Percentiles rank a stretch among this genome's conserved stretches.
Evolutionary conservation across 2,113 vertebrate genomes (phyloP).

Genomic region (Phainopepla nitens): DNA sequence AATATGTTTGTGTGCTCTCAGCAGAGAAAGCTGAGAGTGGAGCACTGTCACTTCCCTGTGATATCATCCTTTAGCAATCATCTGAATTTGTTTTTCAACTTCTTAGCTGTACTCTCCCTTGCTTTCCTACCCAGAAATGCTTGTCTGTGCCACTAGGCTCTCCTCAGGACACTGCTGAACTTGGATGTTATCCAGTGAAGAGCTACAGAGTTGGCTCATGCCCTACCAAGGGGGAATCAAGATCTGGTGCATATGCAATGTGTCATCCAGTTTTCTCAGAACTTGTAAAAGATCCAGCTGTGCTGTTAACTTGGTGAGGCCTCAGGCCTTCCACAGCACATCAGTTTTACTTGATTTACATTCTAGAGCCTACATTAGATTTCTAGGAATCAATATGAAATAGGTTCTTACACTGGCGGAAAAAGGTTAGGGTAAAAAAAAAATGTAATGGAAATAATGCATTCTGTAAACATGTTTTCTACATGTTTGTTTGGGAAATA

Average conservation of each 20-base stretch:
- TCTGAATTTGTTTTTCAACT: not conserved
- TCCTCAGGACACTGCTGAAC: not conserved
- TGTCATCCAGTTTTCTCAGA: not conserved
- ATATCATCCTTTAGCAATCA: not conserved
- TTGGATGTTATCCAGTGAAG: not conserved
- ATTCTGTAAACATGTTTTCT: not conserved
- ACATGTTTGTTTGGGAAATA: not conserved
- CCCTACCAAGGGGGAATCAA: not conserved
- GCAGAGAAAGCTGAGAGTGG: not conserved
- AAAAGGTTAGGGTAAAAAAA: not conserved
- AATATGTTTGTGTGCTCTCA: not conserved
- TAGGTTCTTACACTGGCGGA: not conserved
- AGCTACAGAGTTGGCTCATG: not conserved
- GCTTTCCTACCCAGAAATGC: not conserved
- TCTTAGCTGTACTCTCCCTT: not conserved
- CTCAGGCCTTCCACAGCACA: not conserved
- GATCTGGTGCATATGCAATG: not conserved
- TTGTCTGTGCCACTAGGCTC: not conserved
- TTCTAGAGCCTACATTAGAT: not conserved
- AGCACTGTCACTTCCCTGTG: not conserved
- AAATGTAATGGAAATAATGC: not conserved
- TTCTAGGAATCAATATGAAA: not conserved
- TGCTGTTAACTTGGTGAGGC: not conserved
- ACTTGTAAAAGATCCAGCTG: not conserved
- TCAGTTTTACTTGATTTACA: constrained; percentile 5